Evolutionary conservation across 1,140 invertebrate genomes (phyloP).

Genomic region (Bombyx mandarina): DNA sequence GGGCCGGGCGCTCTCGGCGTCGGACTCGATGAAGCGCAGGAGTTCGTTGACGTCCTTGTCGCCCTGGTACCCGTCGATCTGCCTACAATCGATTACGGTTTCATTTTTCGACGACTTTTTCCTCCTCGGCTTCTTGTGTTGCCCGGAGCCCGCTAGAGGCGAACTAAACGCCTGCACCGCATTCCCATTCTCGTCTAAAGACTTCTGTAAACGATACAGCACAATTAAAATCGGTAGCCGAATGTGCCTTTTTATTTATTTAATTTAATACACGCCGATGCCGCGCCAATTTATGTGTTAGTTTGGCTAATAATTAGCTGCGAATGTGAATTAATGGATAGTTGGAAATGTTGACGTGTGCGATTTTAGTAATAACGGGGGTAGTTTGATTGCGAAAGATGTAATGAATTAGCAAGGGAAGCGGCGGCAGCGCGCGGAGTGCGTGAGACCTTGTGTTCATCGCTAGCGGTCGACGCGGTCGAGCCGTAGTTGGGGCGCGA

Average conservation of each 20-base stretch:
- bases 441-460: conserved; percentile 13
- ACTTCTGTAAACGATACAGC: conserved; percentile 66
- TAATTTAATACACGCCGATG: too few species aligned
- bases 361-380: too few species aligned
- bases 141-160: conserved; percentile 66
- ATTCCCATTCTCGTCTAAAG: conserved; percentile 78
- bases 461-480: conserved; percentile 17
- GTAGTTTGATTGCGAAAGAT: too few species aligned
- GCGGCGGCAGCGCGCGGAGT: neutral
- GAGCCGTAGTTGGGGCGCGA: conserved; percentile 44
- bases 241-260: too few species aligned
- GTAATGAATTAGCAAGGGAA: too few species aligned
- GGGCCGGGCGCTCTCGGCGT: conserved; percentile 44
- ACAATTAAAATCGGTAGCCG: too few species aligned
- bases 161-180: conserved; percentile 71
- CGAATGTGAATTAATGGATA: too few species aligned
- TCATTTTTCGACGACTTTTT: conserved; percentile 74
- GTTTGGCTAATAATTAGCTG: too few species aligned
- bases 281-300: too few species aligned
- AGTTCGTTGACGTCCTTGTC: conserved; percentile 73
- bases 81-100: conserved; percentile 74
- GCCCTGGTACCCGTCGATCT: conserved; percentile 77
- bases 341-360: too few species aligned
- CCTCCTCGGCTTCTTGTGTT: conserved; percentile 71
- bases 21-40: conserved; percentile 73